Percentiles rank a stretch among this genome's conserved stretches.
These are phyloP conservation scores for Neosilurus hyrtlii DNA, from an alignment of 2,797 vertebrate genomes.

Conservation along the genomic window DNA sequence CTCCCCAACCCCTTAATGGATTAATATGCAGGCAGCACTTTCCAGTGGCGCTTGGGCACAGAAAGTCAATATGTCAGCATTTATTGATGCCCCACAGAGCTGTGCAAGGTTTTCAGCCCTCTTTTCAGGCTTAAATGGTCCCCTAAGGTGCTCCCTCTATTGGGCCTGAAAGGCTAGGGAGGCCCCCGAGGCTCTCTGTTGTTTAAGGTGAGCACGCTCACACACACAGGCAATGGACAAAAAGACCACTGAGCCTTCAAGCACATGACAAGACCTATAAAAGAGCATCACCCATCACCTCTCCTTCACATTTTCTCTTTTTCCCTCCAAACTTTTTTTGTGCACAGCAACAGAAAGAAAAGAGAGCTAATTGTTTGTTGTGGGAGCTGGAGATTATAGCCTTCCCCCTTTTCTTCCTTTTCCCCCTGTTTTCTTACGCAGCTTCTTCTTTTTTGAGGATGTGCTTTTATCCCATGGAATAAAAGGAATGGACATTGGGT, in stretches of 20 bases:
- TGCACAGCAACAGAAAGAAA: slow-evolving; percentile 53
- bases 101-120: slow-evolving; percentile 72
- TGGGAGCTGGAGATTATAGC: slow-evolving; percentile 58
- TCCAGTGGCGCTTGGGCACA: slow-evolving; percentile 73
- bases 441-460: slow-evolving; percentile 61
- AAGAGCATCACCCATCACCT: slow-evolving; percentile 69
- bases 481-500: slow-evolving; percentile 45
- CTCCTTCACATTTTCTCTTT: slow-evolving; percentile 60
- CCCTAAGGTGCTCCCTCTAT: slow-evolving; percentile 81
- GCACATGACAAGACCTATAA: slow-evolving; percentile 75
- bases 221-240: slow-evolving; percentile 63
- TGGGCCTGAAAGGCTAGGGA: slow-evolving; percentile 68
- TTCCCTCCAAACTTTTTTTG: slow-evolving; percentile 50
- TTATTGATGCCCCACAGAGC: slow-evolving; percentile 82
- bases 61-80: slow-evolving; percentile 79
- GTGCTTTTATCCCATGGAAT: slow-evolving; percentile 49
- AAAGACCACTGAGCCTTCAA: slow-evolving; percentile 63
- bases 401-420: slow-evolving; percentile 40
- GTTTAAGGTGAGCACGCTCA: slow-evolving; percentile 80
- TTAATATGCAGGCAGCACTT: slow-evolving; percentile 81
- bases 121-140: slow-evolving; percentile 76
- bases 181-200: slow-evolving; percentile 70
- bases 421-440: slow-evolving; percentile 40
- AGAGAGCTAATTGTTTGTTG: slow-evolving; percentile 63
- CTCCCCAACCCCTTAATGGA: slow-evolving; percentile 69